A percentile compares a stretch with the other conserved stretches of the same genome.
Conservation (phyloP, 2,888 invertebrate genomes). For the Torymus tubicola region DNA sequence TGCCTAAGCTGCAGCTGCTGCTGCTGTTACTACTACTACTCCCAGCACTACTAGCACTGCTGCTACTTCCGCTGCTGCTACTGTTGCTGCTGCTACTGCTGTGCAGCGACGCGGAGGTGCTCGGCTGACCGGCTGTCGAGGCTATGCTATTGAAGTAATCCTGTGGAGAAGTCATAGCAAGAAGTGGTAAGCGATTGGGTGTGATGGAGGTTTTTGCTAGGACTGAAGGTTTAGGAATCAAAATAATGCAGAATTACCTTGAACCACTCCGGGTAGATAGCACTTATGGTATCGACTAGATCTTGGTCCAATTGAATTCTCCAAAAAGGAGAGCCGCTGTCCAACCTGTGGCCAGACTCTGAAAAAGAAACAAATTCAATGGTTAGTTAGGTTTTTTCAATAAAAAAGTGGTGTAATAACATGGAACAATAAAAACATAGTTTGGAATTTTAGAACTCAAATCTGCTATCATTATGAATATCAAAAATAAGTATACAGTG, state of each 20-base stretch:
- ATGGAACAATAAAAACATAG: no score
- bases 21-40: conserved; percentile 27
- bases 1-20: not conserved
- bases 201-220: no score
- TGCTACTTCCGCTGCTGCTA: conserved; percentile 19
- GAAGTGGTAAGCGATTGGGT: no score
- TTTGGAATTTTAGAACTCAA: no score
- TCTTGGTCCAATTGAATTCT: conserved; percentile 95
- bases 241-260: conserved; percentile 75
- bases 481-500: not conserved
- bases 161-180: conserved; percentile 61
- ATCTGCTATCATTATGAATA: not conserved
- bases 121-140: conserved; percentile 66
- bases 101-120: conserved; percentile 46
- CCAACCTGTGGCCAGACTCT: conserved; percentile 87
- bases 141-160: conserved; percentile 73
- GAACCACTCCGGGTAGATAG: conserved; percentile 96
- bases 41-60: conserved; percentile 20
- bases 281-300: conserved; percentile 93
- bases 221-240: no score
- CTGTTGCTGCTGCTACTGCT: conserved; percentile 19
- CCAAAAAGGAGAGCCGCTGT: conserved; percentile 89
- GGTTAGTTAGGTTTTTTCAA: no score
- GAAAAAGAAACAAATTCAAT: conserved; percentile 70
- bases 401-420: no score